Base-by-base conservation (phyloP, 2,797 vertebrate species). In the Gymnoscopelus braueri region DNA sequence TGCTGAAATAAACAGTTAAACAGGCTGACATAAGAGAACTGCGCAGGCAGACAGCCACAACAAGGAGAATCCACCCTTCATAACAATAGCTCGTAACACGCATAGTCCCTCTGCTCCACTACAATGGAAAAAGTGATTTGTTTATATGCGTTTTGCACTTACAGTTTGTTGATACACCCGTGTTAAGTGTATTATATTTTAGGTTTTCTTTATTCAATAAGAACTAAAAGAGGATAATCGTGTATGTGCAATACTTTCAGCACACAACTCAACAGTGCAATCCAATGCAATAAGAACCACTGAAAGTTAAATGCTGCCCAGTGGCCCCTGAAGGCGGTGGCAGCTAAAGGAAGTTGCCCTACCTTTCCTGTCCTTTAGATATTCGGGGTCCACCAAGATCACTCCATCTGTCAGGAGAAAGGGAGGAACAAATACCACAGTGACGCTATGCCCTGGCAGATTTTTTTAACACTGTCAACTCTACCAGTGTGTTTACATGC, bases 301-400 rank as follows among this genome's bases (percentile, higher is more conserved):
- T 44, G 39, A 44, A 44, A 44, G 39, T 9, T 9, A 44, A 44
- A 10, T 44, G 39, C 2, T 44, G 39, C 39, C 39, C 39, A 44
- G 39, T 10, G 39, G 39, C 39, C 39, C 39, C 7, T n/a, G 51
- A 52, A 15, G 39, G 26, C 24, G 19, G 19, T 19, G 54, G 52
- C 32, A 47, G 12, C 8, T n/a, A 48, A 49, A 58, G 24, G 54
- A 32, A 58, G 57, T 15, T 0, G 24, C 55, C 67, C n/a, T 77
- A 98, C 96, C 95, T 95, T 97, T 98, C 73, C 93, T 90, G 87
- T 96, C 95, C 91, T 96, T 96, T 48, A 97, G 91, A 74, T 96
- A 97, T 76, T 98, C 96, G 0, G 95, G 96, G 69, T 97, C 96
- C 0, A 98, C 88, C 63, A 98, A 85, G 77, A 97, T 94, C 54